A percentile compares a stretch with the other conserved stretches of the same genome.
These are phyloP conservation scores for Epistrophella euchroma DNA, from an alignment of 2,888 invertebrate genomes.

Conservation along the genomic window DNA sequence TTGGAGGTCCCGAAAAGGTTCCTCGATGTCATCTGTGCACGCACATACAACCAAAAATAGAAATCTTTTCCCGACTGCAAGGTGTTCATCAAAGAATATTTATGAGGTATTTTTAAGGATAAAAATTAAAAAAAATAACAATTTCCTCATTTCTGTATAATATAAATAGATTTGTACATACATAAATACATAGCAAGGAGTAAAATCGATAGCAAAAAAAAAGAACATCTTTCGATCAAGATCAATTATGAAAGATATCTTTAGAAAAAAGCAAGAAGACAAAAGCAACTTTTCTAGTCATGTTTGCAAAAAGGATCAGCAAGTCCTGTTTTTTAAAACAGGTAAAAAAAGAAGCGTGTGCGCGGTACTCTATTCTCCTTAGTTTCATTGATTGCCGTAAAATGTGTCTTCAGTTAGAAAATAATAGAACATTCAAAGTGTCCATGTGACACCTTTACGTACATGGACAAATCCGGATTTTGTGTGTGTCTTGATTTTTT, in stretches of 20 bases:
- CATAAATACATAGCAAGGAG: conserved; percentile 57
- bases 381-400: conserved; percentile 55
- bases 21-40: conserved; percentile 44
- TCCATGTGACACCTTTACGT: conserved; percentile 60
- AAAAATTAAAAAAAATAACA: conserved; percentile 20
- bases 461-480: conserved; percentile 57
- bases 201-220: conserved; percentile 36
- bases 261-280: conserved; percentile 43
- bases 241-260: conserved; percentile 60
- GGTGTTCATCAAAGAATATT: conserved; percentile 60
- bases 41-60: conserved; percentile 52
- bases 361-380: background rate
- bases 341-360: conserved; percentile 45
- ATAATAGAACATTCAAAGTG: conserved; percentile 62
- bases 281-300: conserved; percentile 46
- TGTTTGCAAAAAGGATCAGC: conserved; percentile 63
- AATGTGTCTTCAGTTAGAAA: conserved; percentile 65
- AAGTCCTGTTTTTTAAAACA: conserved; percentile 60
- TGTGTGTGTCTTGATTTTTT: conserved; percentile 59
- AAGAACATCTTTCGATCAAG: conserved; percentile 65
- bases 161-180: background rate
- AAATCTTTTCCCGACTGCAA: conserved; percentile 52
- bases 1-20: conserved; percentile 47
- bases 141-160: conserved; percentile 26
- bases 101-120: conserved; percentile 39